Evolutionary conservation across 2,888 invertebrate species (phyloP), one percentile per base, ranked within the genome.

Genomic region (Leptinotarsa juncta): DNA sequence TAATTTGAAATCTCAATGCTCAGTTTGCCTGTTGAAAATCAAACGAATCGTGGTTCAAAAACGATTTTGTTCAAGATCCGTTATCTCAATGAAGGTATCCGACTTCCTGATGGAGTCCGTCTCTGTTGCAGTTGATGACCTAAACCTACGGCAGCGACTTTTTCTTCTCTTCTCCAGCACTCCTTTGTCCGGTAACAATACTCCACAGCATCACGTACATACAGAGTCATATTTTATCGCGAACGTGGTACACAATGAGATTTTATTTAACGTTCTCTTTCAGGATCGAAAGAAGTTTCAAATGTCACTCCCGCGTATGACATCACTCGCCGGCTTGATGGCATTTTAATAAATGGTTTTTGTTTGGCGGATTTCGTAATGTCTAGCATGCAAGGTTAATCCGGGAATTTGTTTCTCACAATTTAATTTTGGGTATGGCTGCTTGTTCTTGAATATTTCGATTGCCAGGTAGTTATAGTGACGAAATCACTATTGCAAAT

Each of bases 261-360:
- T 42, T 62, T 62, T 42, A 62, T 57, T 67, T 73, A 57, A 73
- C 70, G 53, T 73, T 73, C 73, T 73, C 73, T 73, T 73, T 73
- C n/a, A 57, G 55, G 49, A 66, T 66, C 70, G 32, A 55, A 66
- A 73, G 65, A 55, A 73, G 50, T 70, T 50, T 70, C 66, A 73
- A 73, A 73, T 73, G 73, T 73, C 73, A 73, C 73, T 73, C 73
- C 73, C 60, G 48, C 73, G 50, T 57, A 70, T 73, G 69, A 73
- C 73, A 73, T 73, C 73, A 73, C 69, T 65, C 15, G 42, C 51
- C 50, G 60, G 55, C 65, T 70, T 65, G 62, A 57, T 57, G 73
- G 66, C 60, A 55, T 70, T 73, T 73, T 26, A 65, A 49, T 53
- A 67, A 62, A 65, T 48, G 53, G 69, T 60, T 73, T 73, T 66